These are phyloP conservation scores for Ligdia adustata DNA, from an alignment of 2,888 invertebrate genomes.

Conservation along the genomic window DNA sequence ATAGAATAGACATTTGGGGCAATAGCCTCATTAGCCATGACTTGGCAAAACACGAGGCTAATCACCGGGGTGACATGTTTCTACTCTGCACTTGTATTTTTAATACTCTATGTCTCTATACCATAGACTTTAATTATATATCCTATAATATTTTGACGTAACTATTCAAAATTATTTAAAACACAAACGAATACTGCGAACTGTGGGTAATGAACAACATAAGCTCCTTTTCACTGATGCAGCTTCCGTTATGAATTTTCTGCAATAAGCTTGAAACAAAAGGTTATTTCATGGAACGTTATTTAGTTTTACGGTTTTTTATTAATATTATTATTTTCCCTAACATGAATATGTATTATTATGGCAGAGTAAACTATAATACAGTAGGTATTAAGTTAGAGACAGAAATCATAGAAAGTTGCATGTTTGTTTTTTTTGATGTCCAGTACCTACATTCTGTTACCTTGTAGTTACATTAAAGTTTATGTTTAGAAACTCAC, in stretches of 20 bases:
- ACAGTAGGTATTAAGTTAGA: no score
- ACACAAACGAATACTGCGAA: constrained; percentile 3
- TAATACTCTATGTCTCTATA: neutral
- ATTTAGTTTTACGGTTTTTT: neutral
- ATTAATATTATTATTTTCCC: no score
- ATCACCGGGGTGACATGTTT: constrained; percentile 14
- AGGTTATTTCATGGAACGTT: neutral
- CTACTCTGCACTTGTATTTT: neutral
- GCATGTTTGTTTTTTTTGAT: no score
- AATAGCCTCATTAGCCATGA: constrained; percentile 20
- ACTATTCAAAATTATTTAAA: constrained; percentile 1
- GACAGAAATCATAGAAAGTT: no score
- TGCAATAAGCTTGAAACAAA: constrained; percentile 2
- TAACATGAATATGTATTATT: no score
- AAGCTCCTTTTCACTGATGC: neutral
- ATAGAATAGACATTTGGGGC: constrained; percentile 8
- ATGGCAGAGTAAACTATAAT: no score
- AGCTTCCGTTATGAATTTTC: neutral
- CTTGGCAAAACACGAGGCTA: constrained; percentile 21
- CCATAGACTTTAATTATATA: constrained; percentile 1
- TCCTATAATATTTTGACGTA: neutral
- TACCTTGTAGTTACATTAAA: no score
- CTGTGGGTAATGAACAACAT: constrained; percentile 4
- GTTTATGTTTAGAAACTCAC: no score
- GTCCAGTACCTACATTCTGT: no score